These are phyloP conservation scores for Proisotoma minuta DNA, from an alignment of 2,888 invertebrate genomes.

Conservation along the genomic window DNA sequence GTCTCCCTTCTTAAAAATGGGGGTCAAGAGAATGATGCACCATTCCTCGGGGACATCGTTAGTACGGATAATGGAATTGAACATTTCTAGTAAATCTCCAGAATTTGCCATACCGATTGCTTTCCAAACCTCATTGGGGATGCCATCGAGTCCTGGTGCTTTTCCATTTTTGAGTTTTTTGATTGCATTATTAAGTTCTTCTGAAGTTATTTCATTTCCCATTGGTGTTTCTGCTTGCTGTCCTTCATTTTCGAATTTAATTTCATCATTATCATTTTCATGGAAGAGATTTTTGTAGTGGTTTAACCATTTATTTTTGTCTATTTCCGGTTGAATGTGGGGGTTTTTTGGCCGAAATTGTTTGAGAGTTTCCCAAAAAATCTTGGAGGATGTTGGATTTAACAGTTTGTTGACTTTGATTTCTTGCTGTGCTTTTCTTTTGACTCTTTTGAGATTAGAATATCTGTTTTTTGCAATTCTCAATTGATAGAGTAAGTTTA, in stretches of 20 bases:
- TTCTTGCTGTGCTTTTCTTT: background rate
- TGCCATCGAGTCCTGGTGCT: background rate
- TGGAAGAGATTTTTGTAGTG: background rate
- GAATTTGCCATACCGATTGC: background rate
- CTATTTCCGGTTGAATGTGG: background rate
- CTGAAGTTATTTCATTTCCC: background rate
- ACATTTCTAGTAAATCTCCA: background rate
- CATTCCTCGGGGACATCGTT: background rate
- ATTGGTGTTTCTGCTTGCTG: too few species aligned
- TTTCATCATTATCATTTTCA: background rate
- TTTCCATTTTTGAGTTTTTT: background rate
- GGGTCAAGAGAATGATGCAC: constrained; percentile 13
- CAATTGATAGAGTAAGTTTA: background rate
- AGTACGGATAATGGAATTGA: background rate
- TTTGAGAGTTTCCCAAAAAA: background rate
- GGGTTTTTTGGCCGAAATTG: background rate
- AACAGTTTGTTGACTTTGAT: background rate
- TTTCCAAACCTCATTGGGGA: background rate
- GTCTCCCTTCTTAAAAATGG: constrained; percentile 41
- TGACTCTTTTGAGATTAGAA: background rate
- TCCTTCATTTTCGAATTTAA: too few species aligned
- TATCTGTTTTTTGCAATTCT: background rate
- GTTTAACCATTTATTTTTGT: background rate
- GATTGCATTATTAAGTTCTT: background rate
- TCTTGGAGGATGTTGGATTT: background rate